Base-by-base conservation (phyloP, 2,888 invertebrate genomes). In the Suillia variegata region DNA sequence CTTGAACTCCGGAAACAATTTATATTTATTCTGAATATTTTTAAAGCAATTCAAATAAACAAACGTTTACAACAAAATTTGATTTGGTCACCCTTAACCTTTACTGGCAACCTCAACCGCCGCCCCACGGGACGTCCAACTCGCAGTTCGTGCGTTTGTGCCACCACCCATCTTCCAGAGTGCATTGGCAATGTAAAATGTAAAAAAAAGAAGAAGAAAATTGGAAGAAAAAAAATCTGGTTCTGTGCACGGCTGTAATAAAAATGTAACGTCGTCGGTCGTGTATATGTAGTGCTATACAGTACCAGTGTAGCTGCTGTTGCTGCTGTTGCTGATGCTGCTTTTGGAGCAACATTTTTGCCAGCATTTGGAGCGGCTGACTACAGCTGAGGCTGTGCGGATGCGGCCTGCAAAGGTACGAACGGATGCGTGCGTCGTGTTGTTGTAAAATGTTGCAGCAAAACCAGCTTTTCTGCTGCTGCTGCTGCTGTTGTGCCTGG, bases 161-260 rank as follows among this genome's bases (percentile, higher is more conserved):
- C 31, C 6, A 31, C 31, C 31, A 31, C 6, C 38, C 38, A n/a
- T 38, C n/a, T n/a, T n/a, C n/a, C 38, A 17, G 45, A 45, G 45
- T 45, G 45, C 45, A 45, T 18, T 45, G 45, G 13, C 45, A 45
- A 18, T 45, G 45, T 45, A 45, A 45, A 45, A 38, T 38, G 38
- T 38, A 38, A 38, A 38, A 38, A n/a, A n/a, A n/a, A n/a, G n/a
- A n/a, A n/a, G n/a, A n/a, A n/a, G n/a, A n/a, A n/a, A n/a, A n/a
- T n/a, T n/a, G n/a, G n/a, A n/a, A 6, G 26, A 6, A 26, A 5
- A 26, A 26, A 38, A 20, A 18, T 45, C 45, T 45, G 45, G 45
- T 45, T 45, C 20, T 20, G 45, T 8, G 13, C 13, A 13, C 12
- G 4, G 38, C 38, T 5, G 38, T 45, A 45, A 45, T 45, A 45